These are phyloP conservation scores for Junonia oenone DNA, from an alignment of 2,888 invertebrate species.

Conservation along the genomic window DNA sequence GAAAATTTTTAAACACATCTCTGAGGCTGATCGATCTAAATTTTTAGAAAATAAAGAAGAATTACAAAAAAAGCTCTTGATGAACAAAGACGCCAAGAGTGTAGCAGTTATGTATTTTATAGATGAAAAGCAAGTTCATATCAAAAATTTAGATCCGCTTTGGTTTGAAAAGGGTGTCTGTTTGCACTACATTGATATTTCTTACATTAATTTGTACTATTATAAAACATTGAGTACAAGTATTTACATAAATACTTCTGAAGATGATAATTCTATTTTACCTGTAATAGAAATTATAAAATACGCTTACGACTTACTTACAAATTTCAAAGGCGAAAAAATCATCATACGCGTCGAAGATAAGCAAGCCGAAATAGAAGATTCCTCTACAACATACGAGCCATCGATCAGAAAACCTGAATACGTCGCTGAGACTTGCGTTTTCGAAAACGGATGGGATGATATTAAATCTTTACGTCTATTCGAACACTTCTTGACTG, in stretches of 20 bases:
- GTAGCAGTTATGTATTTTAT: constrained; percentile 6
- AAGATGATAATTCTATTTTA: constrained; percentile 32
- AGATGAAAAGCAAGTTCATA: constrained; percentile 20
- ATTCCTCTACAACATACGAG: no score
- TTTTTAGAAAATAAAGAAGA: constrained; percentile 1
- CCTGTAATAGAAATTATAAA: constrained; percentile 40
- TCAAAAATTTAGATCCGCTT: constrained; percentile 28
- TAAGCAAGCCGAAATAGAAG: not conserved
- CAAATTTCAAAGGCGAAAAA: constrained; percentile 33
- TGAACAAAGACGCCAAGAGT: not conserved
- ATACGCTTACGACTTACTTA: constrained; percentile 43
- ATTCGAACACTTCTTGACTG: constrained; percentile 34
- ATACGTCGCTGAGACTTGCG: constrained; percentile 30
- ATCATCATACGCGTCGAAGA: not conserved
- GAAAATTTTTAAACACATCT: constrained; percentile 5
- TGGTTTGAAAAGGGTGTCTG: constrained; percentile 40
- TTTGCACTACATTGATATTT: constrained; percentile 27
- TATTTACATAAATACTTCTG: constrained; percentile 25
- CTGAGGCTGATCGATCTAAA: not conserved
- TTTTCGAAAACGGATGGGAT: constrained; percentile 47
- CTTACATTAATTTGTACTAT: constrained; percentile 31
- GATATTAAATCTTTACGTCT: constrained; percentile 26
- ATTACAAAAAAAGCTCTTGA: not conserved
- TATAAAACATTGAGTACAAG: constrained; percentile 25
- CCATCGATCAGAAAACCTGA: constrained; percentile 32